phyloP scores from a whole-genome alignment of 2,888 invertebrate genomes.

The Anoncus sp. region DNA sequence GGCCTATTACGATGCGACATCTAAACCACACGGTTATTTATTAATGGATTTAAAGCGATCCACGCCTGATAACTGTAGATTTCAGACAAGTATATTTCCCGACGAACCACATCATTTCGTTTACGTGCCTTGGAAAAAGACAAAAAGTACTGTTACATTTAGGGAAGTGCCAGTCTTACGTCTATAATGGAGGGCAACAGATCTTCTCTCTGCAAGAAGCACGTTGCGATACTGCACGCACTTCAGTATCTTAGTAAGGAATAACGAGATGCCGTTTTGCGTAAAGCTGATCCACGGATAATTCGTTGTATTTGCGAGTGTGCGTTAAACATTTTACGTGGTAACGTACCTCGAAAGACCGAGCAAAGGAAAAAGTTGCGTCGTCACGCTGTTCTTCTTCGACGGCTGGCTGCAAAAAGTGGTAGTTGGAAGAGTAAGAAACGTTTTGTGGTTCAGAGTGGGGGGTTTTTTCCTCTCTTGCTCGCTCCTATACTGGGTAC shows the following conservation, averaged over 20 bases:
- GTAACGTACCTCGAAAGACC: constrained; percentile 1
- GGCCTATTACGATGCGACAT: constrained; percentile 62
- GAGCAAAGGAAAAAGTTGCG: constrained; percentile 12
- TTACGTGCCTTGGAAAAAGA: constrained; percentile 7
- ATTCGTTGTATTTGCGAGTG: constrained; percentile 11
- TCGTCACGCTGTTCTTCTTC: constrained; percentile 22
- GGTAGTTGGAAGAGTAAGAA: constrained; percentile 16
- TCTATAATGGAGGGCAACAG: not conserved
- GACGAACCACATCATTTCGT: constrained; percentile 10
- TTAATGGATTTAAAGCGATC: constrained; percentile 60
- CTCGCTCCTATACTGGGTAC: constrained; percentile 10
- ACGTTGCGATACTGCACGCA: constrained; percentile 11
- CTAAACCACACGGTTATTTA: constrained; percentile 61
- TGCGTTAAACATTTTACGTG: not conserved
- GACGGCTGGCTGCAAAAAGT: constrained; percentile 4
- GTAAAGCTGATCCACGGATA: constrained; percentile 1
- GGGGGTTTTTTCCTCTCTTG: not conserved
- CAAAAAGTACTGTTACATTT: not conserved
- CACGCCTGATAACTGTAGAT: constrained; percentile 52
- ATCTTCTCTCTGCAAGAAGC: not conserved
- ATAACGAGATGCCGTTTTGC: not conserved
- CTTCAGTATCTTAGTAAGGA: constrained; percentile 6
- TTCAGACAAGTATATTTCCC: constrained; percentile 49
- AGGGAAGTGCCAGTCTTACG: not conserved
- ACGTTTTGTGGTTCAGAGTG: constrained; percentile 15